These are phyloP conservation scores for Nephrotoma flavescens DNA, from an alignment of 2,888 invertebrate species.

Conservation along the genomic window DNA sequence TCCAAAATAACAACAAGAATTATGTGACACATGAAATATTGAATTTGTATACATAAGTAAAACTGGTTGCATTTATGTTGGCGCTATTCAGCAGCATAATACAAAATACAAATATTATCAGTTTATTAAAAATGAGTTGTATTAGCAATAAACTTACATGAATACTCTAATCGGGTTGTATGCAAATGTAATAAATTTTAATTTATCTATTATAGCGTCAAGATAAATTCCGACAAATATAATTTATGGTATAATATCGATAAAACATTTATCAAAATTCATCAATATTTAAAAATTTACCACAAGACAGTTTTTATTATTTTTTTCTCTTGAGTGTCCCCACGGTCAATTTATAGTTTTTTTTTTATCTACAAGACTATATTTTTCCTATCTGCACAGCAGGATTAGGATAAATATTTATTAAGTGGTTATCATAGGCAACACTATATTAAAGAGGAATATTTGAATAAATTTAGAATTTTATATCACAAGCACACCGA, in stretches of 20 bases:
- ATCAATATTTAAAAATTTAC: neutral
- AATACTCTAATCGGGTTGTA: neutral
- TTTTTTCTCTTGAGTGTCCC: neutral
- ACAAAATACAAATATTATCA: neutral
- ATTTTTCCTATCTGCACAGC: neutral
- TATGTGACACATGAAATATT: neutral
- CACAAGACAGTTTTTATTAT: neutral
- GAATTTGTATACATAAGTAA: neutral
- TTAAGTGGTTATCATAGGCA: neutral
- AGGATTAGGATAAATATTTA: neutral
- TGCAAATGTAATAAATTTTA: neutral
- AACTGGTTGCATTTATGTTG: neutral
- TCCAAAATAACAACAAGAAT: neutral
- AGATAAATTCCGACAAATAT: neutral
- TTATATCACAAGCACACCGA: too few species aligned
- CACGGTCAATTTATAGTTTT: neutral
- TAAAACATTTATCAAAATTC: neutral
- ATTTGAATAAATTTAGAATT: neutral
- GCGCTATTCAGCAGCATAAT: neutral
- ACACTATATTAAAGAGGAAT: neutral
- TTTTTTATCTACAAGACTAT: neutral
- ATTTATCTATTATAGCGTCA: neutral
- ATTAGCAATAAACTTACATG: neutral
- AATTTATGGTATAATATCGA: neutral
- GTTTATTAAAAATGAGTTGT: neutral